Conservation (phyloP, 2,797 vertebrate species). For the Dicrostonyx torquatus region DNA sequence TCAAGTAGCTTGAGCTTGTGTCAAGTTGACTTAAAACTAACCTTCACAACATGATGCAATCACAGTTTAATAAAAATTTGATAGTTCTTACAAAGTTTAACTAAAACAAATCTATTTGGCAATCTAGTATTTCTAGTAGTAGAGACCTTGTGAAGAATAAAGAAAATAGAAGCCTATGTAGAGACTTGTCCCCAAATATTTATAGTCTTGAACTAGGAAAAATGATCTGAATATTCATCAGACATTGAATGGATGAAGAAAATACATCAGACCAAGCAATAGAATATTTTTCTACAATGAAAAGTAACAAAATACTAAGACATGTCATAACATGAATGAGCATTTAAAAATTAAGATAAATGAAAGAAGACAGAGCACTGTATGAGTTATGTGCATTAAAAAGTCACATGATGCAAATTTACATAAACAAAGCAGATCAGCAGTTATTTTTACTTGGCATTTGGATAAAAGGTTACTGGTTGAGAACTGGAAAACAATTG, state of each 20-base stretch:
- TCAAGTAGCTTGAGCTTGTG: not conserved
- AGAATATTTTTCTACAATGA: not conserved
- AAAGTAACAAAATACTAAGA: not conserved
- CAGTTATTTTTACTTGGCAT: not conserved
- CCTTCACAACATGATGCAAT: not conserved
- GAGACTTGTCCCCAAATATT: not conserved
- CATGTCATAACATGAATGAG: not conserved
- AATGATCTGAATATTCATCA: not conserved
- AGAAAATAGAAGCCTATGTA: not conserved
- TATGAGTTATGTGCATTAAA: not conserved
- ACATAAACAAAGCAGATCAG: not conserved
- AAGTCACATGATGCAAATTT: not conserved
- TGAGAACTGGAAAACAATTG: not conserved
- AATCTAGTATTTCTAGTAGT: not conserved
- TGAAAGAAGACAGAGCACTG: not conserved
- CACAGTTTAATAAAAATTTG: not conserved
- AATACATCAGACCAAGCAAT: not conserved
- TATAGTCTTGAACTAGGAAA: not conserved
- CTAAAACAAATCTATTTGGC: no score
- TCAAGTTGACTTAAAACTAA: not conserved
- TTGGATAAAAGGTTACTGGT: not conserved
- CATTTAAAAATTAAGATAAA: not conserved
- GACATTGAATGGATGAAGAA: not conserved
- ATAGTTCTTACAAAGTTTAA: not conserved
- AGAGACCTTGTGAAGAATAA: not conserved